Percentiles rank a stretch among this genome's conserved stretches.
Conservation (phyloP, 2,797 vertebrate genomes). For the Eurystomus glaucurus region DNA sequence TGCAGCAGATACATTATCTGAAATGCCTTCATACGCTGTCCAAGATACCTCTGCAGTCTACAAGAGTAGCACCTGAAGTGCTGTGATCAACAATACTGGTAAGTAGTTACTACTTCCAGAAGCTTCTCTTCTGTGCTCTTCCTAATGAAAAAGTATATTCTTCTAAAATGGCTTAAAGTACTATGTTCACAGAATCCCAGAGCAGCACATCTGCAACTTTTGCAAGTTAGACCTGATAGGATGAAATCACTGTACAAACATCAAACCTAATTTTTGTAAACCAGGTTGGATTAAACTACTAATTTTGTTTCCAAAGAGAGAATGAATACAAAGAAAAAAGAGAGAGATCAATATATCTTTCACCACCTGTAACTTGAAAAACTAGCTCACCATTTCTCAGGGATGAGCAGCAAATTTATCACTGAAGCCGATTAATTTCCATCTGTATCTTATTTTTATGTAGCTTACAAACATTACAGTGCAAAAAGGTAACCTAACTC, state of each 20-base stretch:
- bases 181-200: not conserved
- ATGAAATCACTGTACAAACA: fast-evolving
- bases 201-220: not conserved
- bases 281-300: not conserved
- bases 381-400: not conserved
- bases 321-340: fast-evolving
- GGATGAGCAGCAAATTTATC: not conserved
- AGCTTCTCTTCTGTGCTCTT: not conserved
- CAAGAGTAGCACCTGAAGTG: not conserved
- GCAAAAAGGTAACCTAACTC: not conserved
- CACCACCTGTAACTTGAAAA: not conserved
- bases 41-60: not conserved
- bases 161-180: not conserved
- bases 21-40: not conserved
- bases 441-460: not conserved
- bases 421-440: not conserved
- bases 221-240: not conserved
- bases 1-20: not conserved
- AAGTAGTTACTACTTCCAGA: not conserved
- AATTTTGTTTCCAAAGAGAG: not conserved
- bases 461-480: not conserved
- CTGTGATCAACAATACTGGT: not conserved
- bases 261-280: not conserved
- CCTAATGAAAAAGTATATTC: not conserved
- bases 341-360: not conserved